Percentiles rank a stretch among this genome's conserved stretches.
Conservation (phyloP, 1,140 invertebrate genomes). For the Agraylea sexmaculata region DNA sequence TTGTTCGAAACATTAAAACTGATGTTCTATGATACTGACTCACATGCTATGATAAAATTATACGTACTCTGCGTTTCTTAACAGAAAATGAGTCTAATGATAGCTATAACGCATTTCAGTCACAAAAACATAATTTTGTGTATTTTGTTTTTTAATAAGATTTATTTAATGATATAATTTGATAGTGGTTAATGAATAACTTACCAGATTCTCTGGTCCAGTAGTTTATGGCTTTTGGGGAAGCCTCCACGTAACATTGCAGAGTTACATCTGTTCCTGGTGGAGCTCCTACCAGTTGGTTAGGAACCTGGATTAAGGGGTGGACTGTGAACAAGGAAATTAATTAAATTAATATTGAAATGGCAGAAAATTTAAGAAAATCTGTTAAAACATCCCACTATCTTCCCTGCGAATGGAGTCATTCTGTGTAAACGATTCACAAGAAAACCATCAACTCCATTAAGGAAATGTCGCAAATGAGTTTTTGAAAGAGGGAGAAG, state of each 20-base stretch:
- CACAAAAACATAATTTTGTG: neutral
- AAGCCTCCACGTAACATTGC: slow-evolving; percentile 76
- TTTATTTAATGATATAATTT: too few relatives aligned
- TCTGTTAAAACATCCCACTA: too few relatives aligned
- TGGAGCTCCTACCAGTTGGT: slow-evolving; percentile 72
- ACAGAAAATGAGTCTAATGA: too few relatives aligned
- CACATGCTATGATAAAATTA: too few relatives aligned
- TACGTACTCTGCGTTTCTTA: too few relatives aligned
- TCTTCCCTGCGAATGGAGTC: too few relatives aligned
- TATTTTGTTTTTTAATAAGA: neutral
- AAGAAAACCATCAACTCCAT: too few relatives aligned
- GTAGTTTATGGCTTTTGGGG: slow-evolving; percentile 77
- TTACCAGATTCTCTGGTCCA: slow-evolving; percentile 76
- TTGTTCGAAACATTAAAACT: too few relatives aligned
- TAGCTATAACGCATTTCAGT: neutral
- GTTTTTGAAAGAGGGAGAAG: too few relatives aligned
- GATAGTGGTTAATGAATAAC: slow-evolving; percentile 24
- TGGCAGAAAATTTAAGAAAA: neutral
- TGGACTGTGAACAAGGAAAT: slow-evolving; percentile 51
- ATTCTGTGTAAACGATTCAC: too few relatives aligned
- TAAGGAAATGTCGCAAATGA: too few relatives aligned
- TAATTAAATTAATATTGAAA: neutral
- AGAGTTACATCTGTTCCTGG: slow-evolving; percentile 68
- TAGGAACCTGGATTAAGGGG: slow-evolving; percentile 71
- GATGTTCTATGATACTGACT: too few relatives aligned